These are phyloP conservation scores for Ceratoteleas bidentatus DNA, from an alignment of 1,140 invertebrate genomes.

Conservation along the genomic window DNA sequence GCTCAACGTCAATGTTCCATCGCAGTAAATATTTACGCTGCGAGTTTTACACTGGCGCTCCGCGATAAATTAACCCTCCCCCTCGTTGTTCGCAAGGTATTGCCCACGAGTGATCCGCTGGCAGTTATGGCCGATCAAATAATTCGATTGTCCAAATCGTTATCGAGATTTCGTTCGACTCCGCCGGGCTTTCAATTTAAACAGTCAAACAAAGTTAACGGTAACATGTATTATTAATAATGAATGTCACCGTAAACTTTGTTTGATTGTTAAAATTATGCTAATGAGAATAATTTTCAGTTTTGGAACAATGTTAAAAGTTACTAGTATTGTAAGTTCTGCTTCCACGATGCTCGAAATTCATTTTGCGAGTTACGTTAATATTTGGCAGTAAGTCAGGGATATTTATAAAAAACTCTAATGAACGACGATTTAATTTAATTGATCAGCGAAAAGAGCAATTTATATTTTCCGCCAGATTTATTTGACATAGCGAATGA, in stretches of 20 bases:
- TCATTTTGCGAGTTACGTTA: too few species aligned
- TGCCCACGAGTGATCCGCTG: conserved; percentile 10
- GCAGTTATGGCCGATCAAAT: conserved; percentile 1
- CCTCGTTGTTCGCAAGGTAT: conserved; percentile 19
- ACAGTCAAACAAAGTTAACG: neutral
- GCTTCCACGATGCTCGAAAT: too few species aligned
- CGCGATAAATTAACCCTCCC: conserved; percentile 29
- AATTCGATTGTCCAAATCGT: neutral
- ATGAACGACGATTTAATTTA: conserved; percentile 12
- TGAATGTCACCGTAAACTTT: neutral
- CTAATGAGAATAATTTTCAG: too few species aligned
- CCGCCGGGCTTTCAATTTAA: neutral
- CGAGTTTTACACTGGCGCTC: conserved; percentile 5
- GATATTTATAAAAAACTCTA: too few species aligned
- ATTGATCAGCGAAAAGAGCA: conserved; percentile 19
- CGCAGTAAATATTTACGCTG: conserved; percentile 26
- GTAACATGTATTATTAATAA: neutral
- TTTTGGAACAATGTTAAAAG: too few species aligned
- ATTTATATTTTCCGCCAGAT: conserved; percentile 42
- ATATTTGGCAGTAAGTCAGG: too few species aligned
- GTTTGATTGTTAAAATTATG: too few species aligned
- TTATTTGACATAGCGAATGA: conserved; percentile 54
- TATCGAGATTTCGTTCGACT: neutral
- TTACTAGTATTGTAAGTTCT: too few species aligned
- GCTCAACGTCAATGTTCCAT: conserved; percentile 18